These are phyloP conservation scores for Ormyrus pomaceus DNA, from an alignment of 2,888 invertebrate species.

Conservation along the genomic window DNA sequence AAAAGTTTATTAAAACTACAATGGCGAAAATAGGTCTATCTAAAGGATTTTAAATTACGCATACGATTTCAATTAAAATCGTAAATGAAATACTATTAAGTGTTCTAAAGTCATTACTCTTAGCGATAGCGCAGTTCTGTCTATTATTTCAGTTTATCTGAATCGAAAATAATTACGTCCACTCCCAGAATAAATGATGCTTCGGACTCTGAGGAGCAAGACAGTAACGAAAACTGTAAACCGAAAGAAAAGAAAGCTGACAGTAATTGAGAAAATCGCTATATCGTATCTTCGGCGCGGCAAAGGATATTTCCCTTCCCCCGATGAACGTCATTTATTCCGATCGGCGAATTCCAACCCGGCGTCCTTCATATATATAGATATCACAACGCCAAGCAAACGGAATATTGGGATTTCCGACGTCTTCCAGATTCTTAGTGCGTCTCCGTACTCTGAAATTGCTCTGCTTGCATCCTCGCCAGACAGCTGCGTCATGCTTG, in stretches of 20 bases:
- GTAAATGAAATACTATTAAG: too few species aligned
- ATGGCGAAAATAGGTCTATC: too few species aligned
- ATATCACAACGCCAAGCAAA: slow-evolving; percentile 35
- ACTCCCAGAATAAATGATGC: background rate
- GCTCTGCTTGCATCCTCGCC: slow-evolving; percentile 26
- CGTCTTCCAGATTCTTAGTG: slow-evolving; percentile 46
- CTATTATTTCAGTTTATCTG: too few species aligned
- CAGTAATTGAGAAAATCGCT: slow-evolving; percentile 19
- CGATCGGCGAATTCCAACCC: slow-evolving; percentile 26
- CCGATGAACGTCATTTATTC: slow-evolving; percentile 28
- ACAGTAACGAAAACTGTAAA: too few species aligned
- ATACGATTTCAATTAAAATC: too few species aligned
- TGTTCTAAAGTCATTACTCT: too few species aligned
- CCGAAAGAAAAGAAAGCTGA: background rate
- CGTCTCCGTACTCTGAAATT: slow-evolving; percentile 41
- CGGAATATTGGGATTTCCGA: slow-evolving; percentile 51
- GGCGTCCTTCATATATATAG: background rate
- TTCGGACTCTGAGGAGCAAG: too few species aligned
- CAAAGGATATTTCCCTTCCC: slow-evolving; percentile 19
- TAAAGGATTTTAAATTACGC: too few species aligned
- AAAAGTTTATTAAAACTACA: too few species aligned
- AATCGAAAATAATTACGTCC: slow-evolving; percentile 19
- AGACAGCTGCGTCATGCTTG: slow-evolving; percentile 1
- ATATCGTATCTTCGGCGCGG: slow-evolving; percentile 5
- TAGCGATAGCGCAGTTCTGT: too few species aligned